phyloP scores from a whole-genome alignment of 2,113 vertebrate genomes.

The Lagopus muta region DNA sequence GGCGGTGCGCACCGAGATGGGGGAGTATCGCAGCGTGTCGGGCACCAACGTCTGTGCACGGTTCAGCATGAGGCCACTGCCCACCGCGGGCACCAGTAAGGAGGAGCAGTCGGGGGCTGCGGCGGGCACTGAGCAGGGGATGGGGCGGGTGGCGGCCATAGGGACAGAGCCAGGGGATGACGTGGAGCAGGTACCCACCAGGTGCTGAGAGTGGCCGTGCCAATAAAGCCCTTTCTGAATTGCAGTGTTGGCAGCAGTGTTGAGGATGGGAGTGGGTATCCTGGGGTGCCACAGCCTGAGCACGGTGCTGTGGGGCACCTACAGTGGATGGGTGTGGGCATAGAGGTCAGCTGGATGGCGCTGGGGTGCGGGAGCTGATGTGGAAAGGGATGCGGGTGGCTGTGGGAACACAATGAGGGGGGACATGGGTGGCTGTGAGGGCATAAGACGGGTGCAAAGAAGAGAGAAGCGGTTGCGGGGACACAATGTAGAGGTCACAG shows the following conservation, averaged over 20 bases:
- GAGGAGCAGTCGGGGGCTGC: neutral
- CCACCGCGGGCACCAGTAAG: neutral
- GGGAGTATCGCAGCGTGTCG: constrained; percentile 64
- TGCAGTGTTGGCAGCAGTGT: too few species aligned
- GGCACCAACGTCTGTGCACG: constrained; percentile 58
- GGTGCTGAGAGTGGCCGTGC: neutral
- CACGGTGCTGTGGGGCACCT: neutral
- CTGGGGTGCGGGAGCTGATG: neutral
- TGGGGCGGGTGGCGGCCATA: too few species aligned
- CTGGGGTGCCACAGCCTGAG: too few species aligned
- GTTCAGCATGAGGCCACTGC: constrained; percentile 61
- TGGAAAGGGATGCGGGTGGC: neutral
- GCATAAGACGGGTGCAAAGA: too few species aligned
- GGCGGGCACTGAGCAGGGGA: too few species aligned
- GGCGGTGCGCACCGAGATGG: constrained; percentile 10
- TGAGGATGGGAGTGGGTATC: too few species aligned
- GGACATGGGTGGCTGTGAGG: neutral
- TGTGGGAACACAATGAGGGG: neutral
- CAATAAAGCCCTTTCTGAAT: too few species aligned
- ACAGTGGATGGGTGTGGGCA: neutral
- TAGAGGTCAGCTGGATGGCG: neutral
- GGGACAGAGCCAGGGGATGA: neutral
- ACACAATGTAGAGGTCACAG: too few species aligned
- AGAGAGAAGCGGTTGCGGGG: too few species aligned
- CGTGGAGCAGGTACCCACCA: neutral